Evolutionary conservation across 1,140 invertebrate species (phyloP), one percentile per base, ranked within the genome.

Genomic region (Sweltsa coloradensis): DNA sequence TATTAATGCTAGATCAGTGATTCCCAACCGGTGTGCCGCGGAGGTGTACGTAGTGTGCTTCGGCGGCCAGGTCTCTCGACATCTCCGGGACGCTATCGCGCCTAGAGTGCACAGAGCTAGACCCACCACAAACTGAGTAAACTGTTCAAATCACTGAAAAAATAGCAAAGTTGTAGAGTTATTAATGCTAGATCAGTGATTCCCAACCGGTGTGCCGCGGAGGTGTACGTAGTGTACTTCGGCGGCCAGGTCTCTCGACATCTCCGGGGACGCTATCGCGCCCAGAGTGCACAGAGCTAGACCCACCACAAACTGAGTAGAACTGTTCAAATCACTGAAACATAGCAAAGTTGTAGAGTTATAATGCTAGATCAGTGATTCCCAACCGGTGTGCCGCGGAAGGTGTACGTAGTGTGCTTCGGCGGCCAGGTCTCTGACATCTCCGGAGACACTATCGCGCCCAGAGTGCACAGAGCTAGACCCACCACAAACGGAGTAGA

Each of bases 101-200:
- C 95, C 97, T 45, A 99, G 71, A 0, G 96, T 97, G 65, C 95
- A 99, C 22, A 99, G 68, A 2, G 97, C 97, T 42, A 99, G 70
- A 21, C 96, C 95, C 37, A 95, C 90, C 13, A 99, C 91, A 71
- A 99, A 99, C 66, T 99, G 96, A n/a, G 91, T 97, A 89, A 83
- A 69, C 90, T 94, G 67, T 95, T 96, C 51, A 99, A 75, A 71
- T 99, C 89, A 69, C 89, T 94, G 67, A 44, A 73, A 72, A 51
- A 45, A n/a, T n/a, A n/a, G n/a, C n/a, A n/a, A n/a, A n/a, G n/a
- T n/a, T n/a, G n/a, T n/a, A n/a, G n/a, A n/a, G n/a, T n/a, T n/a
- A n/a, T n/a, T n/a, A n/a, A n/a, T n/a, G n/a, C n/a, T n/a, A n/a
- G n/a, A n/a, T n/a, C n/a, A n/a, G n/a, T n/a, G n/a, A n/a, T n/a